Evolutionary conservation across 2,113 vertebrate species (phyloP).

Genomic region (Scartelaos histophorus): DNA sequence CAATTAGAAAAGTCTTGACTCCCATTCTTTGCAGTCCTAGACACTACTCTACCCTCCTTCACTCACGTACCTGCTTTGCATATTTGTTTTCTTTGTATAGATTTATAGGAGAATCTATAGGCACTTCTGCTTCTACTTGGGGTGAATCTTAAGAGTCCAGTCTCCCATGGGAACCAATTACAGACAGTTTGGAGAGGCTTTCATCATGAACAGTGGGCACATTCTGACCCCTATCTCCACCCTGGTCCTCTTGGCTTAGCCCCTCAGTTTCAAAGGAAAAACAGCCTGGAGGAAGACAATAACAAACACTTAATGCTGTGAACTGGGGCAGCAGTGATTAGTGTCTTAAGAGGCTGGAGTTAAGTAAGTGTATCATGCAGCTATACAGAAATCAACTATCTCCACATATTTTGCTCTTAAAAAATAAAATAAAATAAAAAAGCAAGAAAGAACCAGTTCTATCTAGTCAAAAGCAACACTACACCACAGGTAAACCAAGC

Average conservation of each 20-base stretch:
- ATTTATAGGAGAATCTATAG: slow-evolving; percentile 17
- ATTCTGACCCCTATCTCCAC: slow-evolving; percentile 21
- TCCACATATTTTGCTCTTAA: background rate
- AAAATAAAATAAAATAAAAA: background rate
- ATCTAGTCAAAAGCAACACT: background rate
- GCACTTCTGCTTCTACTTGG: background rate
- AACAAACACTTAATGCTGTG: slow-evolving; percentile 10
- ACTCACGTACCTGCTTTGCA: background rate
- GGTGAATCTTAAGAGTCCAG: slow-evolving; percentile 15
- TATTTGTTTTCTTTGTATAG: slow-evolving; percentile 8
- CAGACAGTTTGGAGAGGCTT: slow-evolving; percentile 27
- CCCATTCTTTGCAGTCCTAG: slow-evolving; percentile 10
- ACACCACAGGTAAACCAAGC: background rate
- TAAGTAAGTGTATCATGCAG: background rate
- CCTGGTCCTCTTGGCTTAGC: slow-evolving; percentile 14
- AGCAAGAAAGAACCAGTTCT: background rate
- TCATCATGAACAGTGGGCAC: slow-evolving; percentile 25
- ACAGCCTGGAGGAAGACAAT: slow-evolving; percentile 11
- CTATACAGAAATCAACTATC: background rate
- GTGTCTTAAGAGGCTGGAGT: slow-evolving; percentile 16
- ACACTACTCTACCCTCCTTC: background rate
- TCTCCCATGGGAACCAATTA: slow-evolving; percentile 51
- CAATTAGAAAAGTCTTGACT: slow-evolving; percentile 18
- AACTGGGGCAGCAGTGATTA: slow-evolving; percentile 2
- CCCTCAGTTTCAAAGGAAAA: slow-evolving; percentile 4